phyloP scores from a whole-genome alignment of 2,113 vertebrate species.

The Alethe diademata region DNA sequence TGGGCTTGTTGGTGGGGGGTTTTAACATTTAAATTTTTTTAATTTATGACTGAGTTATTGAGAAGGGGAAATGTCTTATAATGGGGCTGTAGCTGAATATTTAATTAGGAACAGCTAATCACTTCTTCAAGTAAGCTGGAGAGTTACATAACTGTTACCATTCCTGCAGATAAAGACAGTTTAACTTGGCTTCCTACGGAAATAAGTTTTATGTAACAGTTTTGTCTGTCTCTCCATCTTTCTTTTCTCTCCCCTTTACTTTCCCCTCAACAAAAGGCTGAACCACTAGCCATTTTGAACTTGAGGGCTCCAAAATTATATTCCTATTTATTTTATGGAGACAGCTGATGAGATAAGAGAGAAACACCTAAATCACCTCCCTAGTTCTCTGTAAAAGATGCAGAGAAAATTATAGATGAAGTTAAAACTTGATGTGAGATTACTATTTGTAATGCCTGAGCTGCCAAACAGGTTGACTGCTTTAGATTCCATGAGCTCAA shows the following conservation, averaged over 20 bases:
- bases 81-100: neutral
- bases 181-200: conserved; percentile 46
- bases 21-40: neutral
- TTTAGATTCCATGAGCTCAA: neutral
- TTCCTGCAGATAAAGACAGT: conserved; percentile 49
- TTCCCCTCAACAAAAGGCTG: conserved; percentile 7
- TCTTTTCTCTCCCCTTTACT: neutral
- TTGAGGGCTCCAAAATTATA: neutral
- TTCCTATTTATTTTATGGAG: conserved; percentile 16
- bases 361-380: conserved; percentile 11
- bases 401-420: neutral
- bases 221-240: conserved; percentile 40
- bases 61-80: neutral
- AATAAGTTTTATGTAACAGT: conserved; percentile 42
- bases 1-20: neutral
- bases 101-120: conserved; percentile 50
- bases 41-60: neutral
- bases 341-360: conserved; percentile 26
- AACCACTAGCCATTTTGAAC: neutral
- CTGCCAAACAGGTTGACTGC: neutral
- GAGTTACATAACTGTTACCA: conserved; percentile 42
- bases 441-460: neutral
- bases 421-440: neutral
- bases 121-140: conserved; percentile 28
- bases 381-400: conserved; percentile 6